Percentiles rank a stretch among this genome's conserved stretches.
Evolutionary conservation across 1,140 invertebrate species (phyloP).

Genomic region (Adelges cooleyi): DNA sequence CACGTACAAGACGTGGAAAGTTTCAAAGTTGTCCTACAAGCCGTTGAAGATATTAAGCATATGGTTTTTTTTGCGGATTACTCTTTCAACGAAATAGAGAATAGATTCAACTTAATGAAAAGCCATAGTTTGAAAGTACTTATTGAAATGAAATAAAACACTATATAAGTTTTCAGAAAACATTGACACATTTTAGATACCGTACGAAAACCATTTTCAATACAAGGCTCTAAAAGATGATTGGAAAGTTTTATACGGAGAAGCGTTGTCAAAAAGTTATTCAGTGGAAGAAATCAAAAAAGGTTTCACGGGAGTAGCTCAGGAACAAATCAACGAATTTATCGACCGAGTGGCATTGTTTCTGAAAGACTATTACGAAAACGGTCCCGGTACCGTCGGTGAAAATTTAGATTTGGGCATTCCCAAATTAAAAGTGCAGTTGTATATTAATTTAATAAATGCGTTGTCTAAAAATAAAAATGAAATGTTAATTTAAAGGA

Average conservation of each 20-base stretch:
- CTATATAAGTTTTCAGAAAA: too few species aligned
- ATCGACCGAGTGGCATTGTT: slow-evolving; percentile 52
- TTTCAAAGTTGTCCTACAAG: slow-evolving; percentile 71
- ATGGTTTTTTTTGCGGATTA: slow-evolving; percentile 63
- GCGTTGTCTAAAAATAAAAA: not conserved
- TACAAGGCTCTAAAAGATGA: slow-evolving; percentile 32
- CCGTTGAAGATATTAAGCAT: slow-evolving; percentile 60
- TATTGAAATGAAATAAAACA: too few species aligned
- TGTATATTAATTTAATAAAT: not conserved
- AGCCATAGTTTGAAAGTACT: slow-evolving; percentile 45
- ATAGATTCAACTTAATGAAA: slow-evolving; percentile 47
- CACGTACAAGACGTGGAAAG: slow-evolving; percentile 62
- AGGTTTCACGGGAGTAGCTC: slow-evolving; percentile 64
- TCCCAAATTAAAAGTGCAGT: not conserved
- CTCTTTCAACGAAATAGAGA: slow-evolving; percentile 53
- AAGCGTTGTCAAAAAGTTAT: slow-evolving; percentile 30
- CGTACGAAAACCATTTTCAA: not conserved
- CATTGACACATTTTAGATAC: too few species aligned
- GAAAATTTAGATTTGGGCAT: slow-evolving; percentile 59
- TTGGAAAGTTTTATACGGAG: not conserved
- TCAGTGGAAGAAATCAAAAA: slow-evolving; percentile 59
- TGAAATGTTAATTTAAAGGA: not conserved
- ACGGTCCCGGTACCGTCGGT: slow-evolving; percentile 66
- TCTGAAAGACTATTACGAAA: slow-evolving; percentile 53
- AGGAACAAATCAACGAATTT: slow-evolving; percentile 60